Conservation (phyloP, 2,113 vertebrate genomes). For the Xerus inauris region DNA sequence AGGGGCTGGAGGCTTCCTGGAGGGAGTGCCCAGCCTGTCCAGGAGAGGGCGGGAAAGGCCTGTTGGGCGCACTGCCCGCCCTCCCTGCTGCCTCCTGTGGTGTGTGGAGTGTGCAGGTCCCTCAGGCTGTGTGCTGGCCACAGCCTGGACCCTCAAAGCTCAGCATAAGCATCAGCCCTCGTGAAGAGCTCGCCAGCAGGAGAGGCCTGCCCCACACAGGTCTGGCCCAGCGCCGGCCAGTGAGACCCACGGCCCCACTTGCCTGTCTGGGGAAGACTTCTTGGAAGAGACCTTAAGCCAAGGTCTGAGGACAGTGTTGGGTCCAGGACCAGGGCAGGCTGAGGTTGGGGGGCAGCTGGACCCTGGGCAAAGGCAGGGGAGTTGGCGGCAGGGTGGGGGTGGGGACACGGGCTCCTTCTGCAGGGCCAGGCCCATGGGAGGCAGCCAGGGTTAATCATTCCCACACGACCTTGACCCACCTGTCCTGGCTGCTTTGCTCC, state of each 20-base stretch:
- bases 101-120: neutral
- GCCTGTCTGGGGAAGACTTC: neutral
- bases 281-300: neutral
- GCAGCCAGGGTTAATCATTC: slow-evolving; percentile 74
- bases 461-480: slow-evolving; percentile 51
- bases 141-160: neutral
- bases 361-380: neutral
- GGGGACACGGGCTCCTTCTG: neutral
- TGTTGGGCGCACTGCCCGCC: too few relatives aligned
- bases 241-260: too few relatives aligned
- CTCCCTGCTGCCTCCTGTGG: neutral
- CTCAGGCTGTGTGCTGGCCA: neutral
- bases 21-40: neutral
- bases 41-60: too few relatives aligned
- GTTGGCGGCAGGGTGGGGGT: fast-evolving
- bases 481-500: neutral
- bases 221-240: too few relatives aligned
- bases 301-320: fast-evolving
- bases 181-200: neutral
- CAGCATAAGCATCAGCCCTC: fast-evolving
- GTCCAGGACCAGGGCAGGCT: neutral
- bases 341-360: neutral
- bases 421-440: fast-evolving
- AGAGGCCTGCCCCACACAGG: fast-evolving
- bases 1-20: neutral